Conservation (phyloP, 2,797 vertebrate species). For the Aplochiton taeniatus region DNA sequence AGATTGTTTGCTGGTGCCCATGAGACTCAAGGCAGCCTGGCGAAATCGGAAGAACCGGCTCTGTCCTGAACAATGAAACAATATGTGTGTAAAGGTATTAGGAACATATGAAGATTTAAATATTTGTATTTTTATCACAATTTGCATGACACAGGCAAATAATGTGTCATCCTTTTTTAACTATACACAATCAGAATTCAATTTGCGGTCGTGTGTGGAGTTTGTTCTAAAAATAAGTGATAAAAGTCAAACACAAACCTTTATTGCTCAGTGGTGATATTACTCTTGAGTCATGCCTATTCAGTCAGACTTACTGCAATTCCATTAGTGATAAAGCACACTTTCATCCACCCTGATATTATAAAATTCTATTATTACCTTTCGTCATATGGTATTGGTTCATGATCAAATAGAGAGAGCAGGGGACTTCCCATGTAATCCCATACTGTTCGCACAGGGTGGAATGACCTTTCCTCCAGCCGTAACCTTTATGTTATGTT, state of each 20-base stretch:
- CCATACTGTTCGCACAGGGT: too few species aligned
- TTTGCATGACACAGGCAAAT: not conserved
- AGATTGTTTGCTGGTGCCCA: constrained; percentile 92
- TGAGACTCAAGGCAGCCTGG: constrained; percentile 86
- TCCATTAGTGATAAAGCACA: not conserved
- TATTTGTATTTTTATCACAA: not conserved
- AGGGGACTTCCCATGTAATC: not conserved
- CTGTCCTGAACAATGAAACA: constrained; percentile 58
- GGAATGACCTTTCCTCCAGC: not conserved
- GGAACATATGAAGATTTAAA: too few species aligned
- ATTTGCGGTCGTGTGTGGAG: too few species aligned
- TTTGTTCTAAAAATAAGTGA: too few species aligned
- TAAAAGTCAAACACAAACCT: not conserved
- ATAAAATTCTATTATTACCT: constrained; percentile 11
- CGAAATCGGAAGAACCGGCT: constrained; percentile 93
- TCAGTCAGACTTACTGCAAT: not conserved
- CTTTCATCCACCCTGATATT: not conserved
- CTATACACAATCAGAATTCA: too few species aligned
- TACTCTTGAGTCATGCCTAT: not conserved
- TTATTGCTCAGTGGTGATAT: not conserved
- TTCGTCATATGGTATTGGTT: not conserved
- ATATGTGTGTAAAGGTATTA: not conserved
- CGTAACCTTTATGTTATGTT: too few species aligned
- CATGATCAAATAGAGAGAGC: constrained; percentile 1
- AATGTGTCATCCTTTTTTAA: not conserved